Percentiles rank a stretch among this genome's conserved stretches.
Evolutionary conservation across 2,888 invertebrate genomes (phyloP).

Genomic region (Elegia similella): DNA sequence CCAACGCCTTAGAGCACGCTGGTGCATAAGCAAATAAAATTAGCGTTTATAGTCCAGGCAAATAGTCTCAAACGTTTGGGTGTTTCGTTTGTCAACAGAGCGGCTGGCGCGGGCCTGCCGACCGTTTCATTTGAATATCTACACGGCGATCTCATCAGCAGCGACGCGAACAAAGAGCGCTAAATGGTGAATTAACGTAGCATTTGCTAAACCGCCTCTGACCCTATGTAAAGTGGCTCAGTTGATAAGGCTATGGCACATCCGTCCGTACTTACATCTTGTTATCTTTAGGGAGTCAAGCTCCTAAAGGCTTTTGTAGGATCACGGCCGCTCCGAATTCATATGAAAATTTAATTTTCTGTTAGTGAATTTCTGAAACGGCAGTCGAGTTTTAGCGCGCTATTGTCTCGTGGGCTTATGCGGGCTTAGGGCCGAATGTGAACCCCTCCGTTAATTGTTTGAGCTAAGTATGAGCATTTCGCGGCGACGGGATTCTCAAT

Average conservation of each 20-base stretch:
- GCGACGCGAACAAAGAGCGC: constrained; percentile 56
- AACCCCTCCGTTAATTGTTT: constrained; percentile 73
- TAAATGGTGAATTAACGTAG: constrained; percentile 69
- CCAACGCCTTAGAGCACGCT: constrained; percentile 36
- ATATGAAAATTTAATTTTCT: constrained; percentile 78
- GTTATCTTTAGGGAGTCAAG: constrained; percentile 64
- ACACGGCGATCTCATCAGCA: constrained; percentile 56
- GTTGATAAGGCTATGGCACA: constrained; percentile 61
- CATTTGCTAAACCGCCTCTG: constrained; percentile 63
- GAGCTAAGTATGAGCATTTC: constrained; percentile 69
- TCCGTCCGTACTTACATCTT: constrained; percentile 64
- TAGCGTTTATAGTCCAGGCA: constrained; percentile 50
- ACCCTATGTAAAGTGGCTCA: constrained; percentile 64
- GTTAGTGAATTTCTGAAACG: constrained; percentile 70
- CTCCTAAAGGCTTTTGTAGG: constrained; percentile 67
- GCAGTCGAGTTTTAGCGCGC: constrained; percentile 61
- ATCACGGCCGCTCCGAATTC: constrained; percentile 65
- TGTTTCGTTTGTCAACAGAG: constrained; percentile 58
- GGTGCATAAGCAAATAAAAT: constrained; percentile 55
- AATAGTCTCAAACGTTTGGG: constrained; percentile 52
- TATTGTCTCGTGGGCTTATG: constrained; percentile 73
- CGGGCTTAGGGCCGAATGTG: constrained; percentile 68
- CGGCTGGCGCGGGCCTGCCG: constrained; percentile 36
- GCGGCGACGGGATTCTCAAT: constrained; percentile 64
- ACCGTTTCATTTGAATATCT: constrained; percentile 69